phyloP scores from a whole-genome alignment of 30 jellyfish, hydroid and myxozoan genomes.

The Morbakka virulenta region DNA sequence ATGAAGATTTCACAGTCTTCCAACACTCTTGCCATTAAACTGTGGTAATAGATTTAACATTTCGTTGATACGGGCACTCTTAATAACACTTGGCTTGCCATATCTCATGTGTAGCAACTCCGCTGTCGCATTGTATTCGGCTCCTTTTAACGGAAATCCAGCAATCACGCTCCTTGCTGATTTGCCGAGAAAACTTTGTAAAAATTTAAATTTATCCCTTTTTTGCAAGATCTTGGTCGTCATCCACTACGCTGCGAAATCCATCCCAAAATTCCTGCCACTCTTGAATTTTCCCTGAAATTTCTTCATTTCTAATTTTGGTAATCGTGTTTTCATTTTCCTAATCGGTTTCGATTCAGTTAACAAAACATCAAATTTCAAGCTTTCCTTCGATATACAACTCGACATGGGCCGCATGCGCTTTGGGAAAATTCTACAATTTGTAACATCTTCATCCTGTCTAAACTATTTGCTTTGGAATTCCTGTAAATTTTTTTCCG shows the following conservation, averaged over 20 bases:
- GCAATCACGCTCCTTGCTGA: slow-evolving; percentile 27
- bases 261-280: slow-evolving; percentile 60
- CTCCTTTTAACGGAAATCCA: slow-evolving; percentile 14
- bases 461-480: no score
- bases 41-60: not conserved
- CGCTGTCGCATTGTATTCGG: slow-evolving; percentile 8
- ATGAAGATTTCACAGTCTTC: not conserved
- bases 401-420: no score
- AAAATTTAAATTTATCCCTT: slow-evolving; percentile 27
- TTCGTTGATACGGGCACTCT: not conserved
- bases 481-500: no score
- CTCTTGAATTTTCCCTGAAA: slow-evolving; percentile 31
- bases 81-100: not conserved
- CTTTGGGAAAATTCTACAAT: no score
- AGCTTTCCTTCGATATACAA: not conserved
- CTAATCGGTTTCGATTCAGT: not conserved
- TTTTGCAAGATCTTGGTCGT: slow-evolving; percentile 15
- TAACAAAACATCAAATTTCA: not conserved
- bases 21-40: not conserved
- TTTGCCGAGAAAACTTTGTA: slow-evolving; percentile 27
- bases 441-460: no score
- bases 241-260: slow-evolving; percentile 28
- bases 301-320: no score
- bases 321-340: slow-evolving; percentile 14
- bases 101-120: not conserved